These are phyloP conservation scores for Halcyon chelicuti DNA, from an alignment of 2,797 vertebrate genomes.

Conservation along the genomic window DNA sequence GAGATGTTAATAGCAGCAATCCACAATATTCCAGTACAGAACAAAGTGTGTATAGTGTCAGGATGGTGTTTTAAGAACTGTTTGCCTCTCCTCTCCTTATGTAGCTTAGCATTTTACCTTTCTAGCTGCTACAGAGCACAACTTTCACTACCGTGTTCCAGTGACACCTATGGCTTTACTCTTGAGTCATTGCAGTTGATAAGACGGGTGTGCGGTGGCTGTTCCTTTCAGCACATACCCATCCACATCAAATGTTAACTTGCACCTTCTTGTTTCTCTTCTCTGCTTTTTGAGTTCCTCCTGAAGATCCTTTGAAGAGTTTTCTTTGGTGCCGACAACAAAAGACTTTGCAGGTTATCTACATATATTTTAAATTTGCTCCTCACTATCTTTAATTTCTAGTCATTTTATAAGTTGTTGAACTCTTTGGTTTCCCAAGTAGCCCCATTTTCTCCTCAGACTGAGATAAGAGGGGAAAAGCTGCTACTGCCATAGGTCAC, in stretches of 20 bases:
- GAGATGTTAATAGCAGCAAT: not conserved
- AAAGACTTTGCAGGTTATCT: not conserved
- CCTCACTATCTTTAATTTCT: not conserved
- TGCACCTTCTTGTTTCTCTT: not conserved
- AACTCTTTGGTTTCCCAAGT: not conserved
- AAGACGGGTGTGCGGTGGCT: not conserved
- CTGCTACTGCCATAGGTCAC: not conserved
- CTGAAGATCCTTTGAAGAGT: not conserved
- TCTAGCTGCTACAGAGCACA: not conserved
- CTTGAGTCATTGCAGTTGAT: not conserved
- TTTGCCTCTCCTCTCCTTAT: not conserved
- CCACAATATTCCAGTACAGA: not conserved
- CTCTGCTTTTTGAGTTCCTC: not conserved
- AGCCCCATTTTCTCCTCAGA: not conserved
- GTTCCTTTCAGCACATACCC: not conserved
- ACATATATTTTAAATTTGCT: not conserved
- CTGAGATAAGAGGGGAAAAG: not conserved
- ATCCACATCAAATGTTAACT: not conserved
- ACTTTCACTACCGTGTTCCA: not conserved
- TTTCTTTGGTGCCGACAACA: not conserved
- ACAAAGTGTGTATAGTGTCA: not conserved
- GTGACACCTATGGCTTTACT: not conserved
- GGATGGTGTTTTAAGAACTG: not conserved
- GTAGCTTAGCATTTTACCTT: not conserved
- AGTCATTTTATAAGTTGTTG: not conserved